Percentiles rank a stretch among this genome's conserved stretches.
These are phyloP conservation scores for Chloroclysta siterata DNA, from an alignment of 2,888 invertebrate species.

Conservation along the genomic window DNA sequence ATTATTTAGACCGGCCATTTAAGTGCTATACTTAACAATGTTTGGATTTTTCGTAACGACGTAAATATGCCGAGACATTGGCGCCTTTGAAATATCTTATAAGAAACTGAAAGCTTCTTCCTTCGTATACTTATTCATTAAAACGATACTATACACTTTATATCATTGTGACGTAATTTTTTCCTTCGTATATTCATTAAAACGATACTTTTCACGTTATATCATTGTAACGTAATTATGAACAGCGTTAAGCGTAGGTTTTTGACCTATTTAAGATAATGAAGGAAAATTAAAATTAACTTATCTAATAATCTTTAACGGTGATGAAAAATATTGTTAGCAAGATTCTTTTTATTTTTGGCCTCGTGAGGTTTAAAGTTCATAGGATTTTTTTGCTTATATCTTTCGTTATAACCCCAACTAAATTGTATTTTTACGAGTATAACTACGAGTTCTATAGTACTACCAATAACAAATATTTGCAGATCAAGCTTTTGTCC, in stretches of 20 bases:
- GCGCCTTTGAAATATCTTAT: constrained; percentile 58
- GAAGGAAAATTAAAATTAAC: neutral
- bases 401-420: too few species aligned
- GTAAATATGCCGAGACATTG: constrained; percentile 58
- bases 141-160: constrained; percentile 40
- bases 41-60: constrained; percentile 62
- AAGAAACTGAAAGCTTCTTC: constrained; percentile 44
- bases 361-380: too few species aligned
- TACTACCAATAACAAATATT: too few species aligned
- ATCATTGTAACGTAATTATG: constrained; percentile 1
- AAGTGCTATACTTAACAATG: constrained; percentile 68
- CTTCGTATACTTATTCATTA: constrained; percentile 47
- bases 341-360: too few species aligned
- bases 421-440: too few species aligned
- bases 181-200: too few species aligned
- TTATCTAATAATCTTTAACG: neutral
- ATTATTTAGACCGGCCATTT: constrained; percentile 44
- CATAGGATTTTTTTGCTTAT: too few species aligned
- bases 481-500: too few species aligned
- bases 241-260: neutral
- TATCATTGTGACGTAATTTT: too few species aligned
- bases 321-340: too few species aligned
- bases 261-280: neutral
- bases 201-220: too few species aligned
- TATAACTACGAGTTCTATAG: too few species aligned